These are phyloP conservation scores for Neoarius graeffei DNA, from an alignment of 2,113 vertebrate genomes.

Conservation along the genomic window DNA sequence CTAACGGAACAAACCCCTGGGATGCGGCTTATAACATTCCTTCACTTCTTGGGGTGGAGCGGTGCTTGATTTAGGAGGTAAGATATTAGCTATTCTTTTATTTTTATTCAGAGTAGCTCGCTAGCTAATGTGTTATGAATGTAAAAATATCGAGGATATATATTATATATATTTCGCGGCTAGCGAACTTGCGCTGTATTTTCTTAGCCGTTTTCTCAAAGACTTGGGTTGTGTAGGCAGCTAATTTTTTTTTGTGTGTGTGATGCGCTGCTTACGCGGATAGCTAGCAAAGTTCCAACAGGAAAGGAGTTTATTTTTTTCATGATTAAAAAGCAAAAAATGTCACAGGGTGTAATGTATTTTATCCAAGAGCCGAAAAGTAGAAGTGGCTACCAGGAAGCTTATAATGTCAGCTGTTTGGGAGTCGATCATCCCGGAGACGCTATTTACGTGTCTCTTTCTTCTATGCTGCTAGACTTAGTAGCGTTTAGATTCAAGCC, in stretches of 20 bases:
- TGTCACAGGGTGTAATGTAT: too few species aligned
- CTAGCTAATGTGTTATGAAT: neutral
- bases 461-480: neutral
- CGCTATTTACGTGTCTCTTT: neutral
- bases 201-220: neutral
- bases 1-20: slow-evolving; percentile 1
- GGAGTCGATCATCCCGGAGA: neutral
- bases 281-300: neutral
- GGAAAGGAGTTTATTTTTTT: neutral
- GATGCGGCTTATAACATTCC: slow-evolving; percentile 35
- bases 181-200: neutral
- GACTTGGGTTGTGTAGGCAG: too few species aligned
- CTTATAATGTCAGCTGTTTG: neutral
- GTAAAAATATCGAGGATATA: neutral
- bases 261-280: too few species aligned
- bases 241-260: neutral
- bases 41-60: slow-evolving; percentile 19
- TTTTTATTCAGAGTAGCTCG: neutral
- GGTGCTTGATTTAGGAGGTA: slow-evolving; percentile 13
- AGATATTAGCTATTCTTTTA: neutral
- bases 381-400: neutral
- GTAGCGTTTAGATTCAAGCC: neutral
- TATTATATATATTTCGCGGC: neutral
- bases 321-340: neutral
- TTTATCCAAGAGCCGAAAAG: neutral